Evolutionary conservation across 2,888 invertebrate genomes (phyloP).

Genomic region (Acheta domesticus): DNA sequence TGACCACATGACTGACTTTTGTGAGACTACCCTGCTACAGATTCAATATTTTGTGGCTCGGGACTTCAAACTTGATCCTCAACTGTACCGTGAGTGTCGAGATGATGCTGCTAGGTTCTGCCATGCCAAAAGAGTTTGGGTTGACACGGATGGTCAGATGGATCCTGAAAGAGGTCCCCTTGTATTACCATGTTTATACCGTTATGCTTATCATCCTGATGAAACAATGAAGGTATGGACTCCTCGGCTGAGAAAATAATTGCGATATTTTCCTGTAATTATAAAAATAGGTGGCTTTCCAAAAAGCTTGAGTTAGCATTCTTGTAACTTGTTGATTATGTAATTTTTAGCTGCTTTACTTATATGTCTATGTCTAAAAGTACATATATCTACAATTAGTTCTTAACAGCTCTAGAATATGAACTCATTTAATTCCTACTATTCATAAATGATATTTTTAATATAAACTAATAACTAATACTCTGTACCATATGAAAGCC

Average conservation of each 20-base stretch:
- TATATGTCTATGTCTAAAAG: too few relatives aligned
- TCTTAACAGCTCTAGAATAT: too few relatives aligned
- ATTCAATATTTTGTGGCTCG: constrained; percentile 96
- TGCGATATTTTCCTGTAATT: background rate
- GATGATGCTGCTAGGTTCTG: constrained; percentile 81
- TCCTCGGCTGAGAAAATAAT: background rate
- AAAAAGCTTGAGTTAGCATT: background rate
- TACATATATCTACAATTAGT: too few relatives aligned
- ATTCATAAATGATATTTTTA: too few relatives aligned
- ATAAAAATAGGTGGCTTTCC: background rate
- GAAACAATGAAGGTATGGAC: constrained; percentile 39
- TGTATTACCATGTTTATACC: constrained; percentile 86
- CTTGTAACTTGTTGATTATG: background rate
- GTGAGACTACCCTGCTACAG: constrained; percentile 83
- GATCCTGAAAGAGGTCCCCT: constrained; percentile 78
- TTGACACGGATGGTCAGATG: constrained; percentile 58
- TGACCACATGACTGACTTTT: constrained; percentile 78
- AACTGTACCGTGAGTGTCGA: constrained; percentile 82
- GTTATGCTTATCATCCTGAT: constrained; percentile 51
- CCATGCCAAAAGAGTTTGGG: constrained; percentile 74
- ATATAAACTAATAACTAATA: too few relatives aligned
- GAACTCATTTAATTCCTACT: too few relatives aligned
- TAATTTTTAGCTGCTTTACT: too few relatives aligned
- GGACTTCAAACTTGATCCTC: constrained; percentile 89
- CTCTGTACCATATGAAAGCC: too few relatives aligned